Percentiles rank a stretch among this genome's conserved stretches.
phyloP scores from a whole-genome alignment of 1,140 invertebrate genomes.

The Caenorhabditis briggsae region DNA sequence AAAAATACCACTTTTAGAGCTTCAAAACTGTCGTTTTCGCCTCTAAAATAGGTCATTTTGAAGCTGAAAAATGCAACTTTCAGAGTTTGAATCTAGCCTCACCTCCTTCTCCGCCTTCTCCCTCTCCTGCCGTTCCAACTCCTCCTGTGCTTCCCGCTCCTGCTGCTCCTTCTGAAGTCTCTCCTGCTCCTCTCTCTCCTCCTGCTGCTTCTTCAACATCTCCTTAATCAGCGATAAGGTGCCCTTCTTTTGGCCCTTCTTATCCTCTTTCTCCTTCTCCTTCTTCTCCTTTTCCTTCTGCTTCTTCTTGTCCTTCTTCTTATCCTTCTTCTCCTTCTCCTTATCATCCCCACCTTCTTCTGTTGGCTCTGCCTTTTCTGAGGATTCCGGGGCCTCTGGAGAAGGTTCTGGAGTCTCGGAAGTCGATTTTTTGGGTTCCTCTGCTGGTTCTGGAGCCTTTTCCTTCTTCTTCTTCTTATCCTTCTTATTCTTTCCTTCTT shows the following conservation, averaged over 20 bases:
- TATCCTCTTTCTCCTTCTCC: constrained; percentile 35
- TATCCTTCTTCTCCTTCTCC: constrained; percentile 80
- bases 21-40: constrained; percentile 39
- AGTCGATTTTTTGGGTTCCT: background rate
- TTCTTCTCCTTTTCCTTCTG: constrained; percentile 20
- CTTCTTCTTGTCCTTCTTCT: constrained; percentile 63
- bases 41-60: background rate
- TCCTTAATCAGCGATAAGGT: constrained; percentile 51
- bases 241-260: background rate
- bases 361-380: constrained; percentile 40
- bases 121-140: constrained; percentile 13
- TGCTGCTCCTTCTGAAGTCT: background rate
- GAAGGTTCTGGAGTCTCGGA: background rate
- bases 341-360: constrained; percentile 80
- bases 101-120: constrained; percentile 64
- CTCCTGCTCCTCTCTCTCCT: constrained; percentile 31
- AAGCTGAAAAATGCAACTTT: constrained; percentile 14
- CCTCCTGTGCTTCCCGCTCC: constrained; percentile 52
- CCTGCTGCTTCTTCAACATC: constrained; percentile 51
- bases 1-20: background rate
- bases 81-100: constrained; percentile 79
- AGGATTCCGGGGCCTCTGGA: constrained; percentile 23
- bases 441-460: constrained; percentile 2
- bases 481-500: constrained; percentile 1
- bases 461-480: constrained; percentile 52